These are phyloP conservation scores for Mesaphorura yosii DNA, from an alignment of 1,140 invertebrate genomes.

Conservation along the genomic window DNA sequence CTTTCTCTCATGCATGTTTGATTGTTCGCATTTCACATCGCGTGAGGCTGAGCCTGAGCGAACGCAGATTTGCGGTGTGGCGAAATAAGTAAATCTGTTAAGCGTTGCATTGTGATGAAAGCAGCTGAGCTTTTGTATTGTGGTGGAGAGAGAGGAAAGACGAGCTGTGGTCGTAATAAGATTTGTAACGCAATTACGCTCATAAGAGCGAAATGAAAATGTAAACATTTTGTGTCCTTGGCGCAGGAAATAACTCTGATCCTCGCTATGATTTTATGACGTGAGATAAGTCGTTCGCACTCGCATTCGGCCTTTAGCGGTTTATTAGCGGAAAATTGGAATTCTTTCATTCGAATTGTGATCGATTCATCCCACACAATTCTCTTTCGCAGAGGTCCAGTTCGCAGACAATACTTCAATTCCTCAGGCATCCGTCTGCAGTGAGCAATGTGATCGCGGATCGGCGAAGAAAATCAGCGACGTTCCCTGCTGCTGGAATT, in stretches of 20 bases:
- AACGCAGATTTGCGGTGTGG: no score
- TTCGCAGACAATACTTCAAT: slow-evolving; percentile 61
- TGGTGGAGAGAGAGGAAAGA: no score
- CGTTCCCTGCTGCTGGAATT: slow-evolving; percentile 91
- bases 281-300: background rate
- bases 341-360: no score
- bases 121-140: no score
- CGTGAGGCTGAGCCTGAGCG: no score
- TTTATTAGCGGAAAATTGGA: background rate
- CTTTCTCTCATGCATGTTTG: no score
- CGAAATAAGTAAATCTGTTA: no score
- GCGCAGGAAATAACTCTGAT: background rate
- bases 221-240: background rate
- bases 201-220: no score
- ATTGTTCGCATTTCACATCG: no score
- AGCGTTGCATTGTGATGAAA: no score
- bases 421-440: slow-evolving; percentile 78
- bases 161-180: no score
- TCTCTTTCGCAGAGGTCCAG: slow-evolving; percentile 53
- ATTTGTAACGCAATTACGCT: no score
- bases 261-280: background rate
- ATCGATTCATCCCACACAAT: background rate
- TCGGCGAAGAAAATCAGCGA: slow-evolving; percentile 85
- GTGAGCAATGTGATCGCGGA: slow-evolving; percentile 66
- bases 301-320: background rate